These are phyloP conservation scores for Recurvirostra avosetta DNA, from an alignment of 2,113 vertebrate genomes.

Conservation along the genomic window DNA sequence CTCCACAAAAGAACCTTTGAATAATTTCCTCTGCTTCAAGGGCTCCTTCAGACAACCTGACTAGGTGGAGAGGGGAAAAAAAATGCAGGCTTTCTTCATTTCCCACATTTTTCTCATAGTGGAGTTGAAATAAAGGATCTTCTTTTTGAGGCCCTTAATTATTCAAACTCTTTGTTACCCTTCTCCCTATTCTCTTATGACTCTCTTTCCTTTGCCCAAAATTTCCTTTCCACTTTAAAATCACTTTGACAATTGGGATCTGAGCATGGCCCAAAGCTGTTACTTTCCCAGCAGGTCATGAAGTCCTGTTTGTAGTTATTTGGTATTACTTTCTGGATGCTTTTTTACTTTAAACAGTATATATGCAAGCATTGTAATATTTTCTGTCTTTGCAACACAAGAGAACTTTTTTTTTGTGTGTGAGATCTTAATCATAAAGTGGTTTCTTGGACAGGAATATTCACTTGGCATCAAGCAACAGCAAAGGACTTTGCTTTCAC, in stretches of 20 bases:
- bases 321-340: not conserved
- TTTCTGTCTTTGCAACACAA: constrained; percentile 52
- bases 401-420: not conserved
- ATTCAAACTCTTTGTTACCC: not conserved
- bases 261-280: not conserved
- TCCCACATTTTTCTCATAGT: constrained; percentile 14
- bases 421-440: constrained; percentile 62
- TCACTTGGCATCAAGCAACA: constrained; percentile 44
- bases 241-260: not conserved
- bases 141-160: not conserved
- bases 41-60: constrained; percentile 47
- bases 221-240: not conserved
- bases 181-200: not conserved
- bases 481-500: constrained; percentile 30
- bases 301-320: constrained; percentile 10
- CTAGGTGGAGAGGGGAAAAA: constrained; percentile 14
- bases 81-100: not conserved
- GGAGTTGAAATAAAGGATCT: not conserved
- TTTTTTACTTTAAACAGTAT: constrained; percentile 1
- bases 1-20: constrained; percentile 10
- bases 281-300: not conserved
- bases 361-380: constrained; percentile 2
- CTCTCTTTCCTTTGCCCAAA: not conserved
- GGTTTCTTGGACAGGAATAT: constrained; percentile 67
- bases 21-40: constrained; percentile 12